A percentile compares a stretch with the other conserved stretches of the same genome.
Conservation (phyloP, 2,113 vertebrate genomes). For the Apeltes quadracus region DNA sequence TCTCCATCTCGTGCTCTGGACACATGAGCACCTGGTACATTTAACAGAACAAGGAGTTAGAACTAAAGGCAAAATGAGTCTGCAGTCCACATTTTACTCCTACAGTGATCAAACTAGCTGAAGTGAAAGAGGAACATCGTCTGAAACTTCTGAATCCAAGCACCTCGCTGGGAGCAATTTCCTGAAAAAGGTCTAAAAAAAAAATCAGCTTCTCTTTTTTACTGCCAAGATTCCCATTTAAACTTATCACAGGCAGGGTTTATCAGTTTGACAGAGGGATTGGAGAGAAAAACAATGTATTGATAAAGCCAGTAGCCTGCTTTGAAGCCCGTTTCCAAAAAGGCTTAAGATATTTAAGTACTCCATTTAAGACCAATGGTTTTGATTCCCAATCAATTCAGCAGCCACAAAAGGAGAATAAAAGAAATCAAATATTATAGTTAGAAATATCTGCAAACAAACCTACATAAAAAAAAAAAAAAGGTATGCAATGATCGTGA, state of each 20-base stretch:
- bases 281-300: background rate
- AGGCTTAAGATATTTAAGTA: background rate
- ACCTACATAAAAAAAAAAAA: too few relatives aligned
- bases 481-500: too few relatives aligned
- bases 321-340: background rate
- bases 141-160: background rate
- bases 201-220: constrained; percentile 32
- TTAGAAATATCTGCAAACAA: too few relatives aligned
- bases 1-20: constrained; percentile 97
- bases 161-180: constrained; percentile 24
- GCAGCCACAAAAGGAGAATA: background rate
- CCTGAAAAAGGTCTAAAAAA: constrained; percentile 45
- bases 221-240: constrained; percentile 7
- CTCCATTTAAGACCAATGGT: background rate
- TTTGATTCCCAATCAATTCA: background rate
- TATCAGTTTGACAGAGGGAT: background rate
- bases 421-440: background rate
- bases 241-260: background rate
- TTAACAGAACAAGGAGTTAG: constrained; percentile 7
- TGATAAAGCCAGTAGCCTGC: background rate
- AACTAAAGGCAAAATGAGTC: background rate
- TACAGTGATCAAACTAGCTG: background rate
- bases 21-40: constrained; percentile 92
- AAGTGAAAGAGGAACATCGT: constrained; percentile 56
- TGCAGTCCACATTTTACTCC: background rate